These are phyloP conservation scores for Hirtodrosophila alboralis DNA, from an alignment of 2,888 invertebrate genomes.

Conservation along the genomic window DNA sequence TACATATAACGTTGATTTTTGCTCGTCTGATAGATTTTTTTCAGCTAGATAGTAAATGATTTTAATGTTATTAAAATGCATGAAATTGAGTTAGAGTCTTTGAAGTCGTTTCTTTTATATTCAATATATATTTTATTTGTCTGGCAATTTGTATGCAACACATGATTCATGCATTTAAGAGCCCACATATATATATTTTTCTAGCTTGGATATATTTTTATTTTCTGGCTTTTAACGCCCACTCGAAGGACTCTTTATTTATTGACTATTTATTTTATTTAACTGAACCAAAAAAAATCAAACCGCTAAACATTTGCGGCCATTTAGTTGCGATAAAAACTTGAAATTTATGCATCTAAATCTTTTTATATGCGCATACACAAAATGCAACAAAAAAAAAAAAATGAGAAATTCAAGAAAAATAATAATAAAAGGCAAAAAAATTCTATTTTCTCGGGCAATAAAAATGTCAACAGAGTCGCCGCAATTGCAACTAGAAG, in stretches of 20 bases:
- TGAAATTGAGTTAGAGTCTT: too few species aligned
- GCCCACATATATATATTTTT: slow-evolving; percentile 29
- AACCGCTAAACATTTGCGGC: slow-evolving; percentile 63
- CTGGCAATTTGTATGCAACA: neutral
- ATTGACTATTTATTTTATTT: slow-evolving; percentile 75
- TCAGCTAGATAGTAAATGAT: neutral
- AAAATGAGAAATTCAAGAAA: slow-evolving; percentile 1
- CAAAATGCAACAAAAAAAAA: slow-evolving; percentile 4
- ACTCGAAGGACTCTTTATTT: slow-evolving; percentile 52
- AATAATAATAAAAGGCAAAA: slow-evolving; percentile 40
- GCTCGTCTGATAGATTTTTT: slow-evolving; percentile 18
- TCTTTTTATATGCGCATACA: slow-evolving; percentile 11
- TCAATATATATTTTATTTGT: slow-evolving; percentile 1
- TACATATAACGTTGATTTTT: slow-evolving; percentile 49
- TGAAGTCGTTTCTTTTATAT: too few species aligned
- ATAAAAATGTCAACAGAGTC: slow-evolving; percentile 75
- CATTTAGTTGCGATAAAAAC: slow-evolving; percentile 74
- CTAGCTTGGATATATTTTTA: slow-evolving; percentile 2
- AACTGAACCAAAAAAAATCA: slow-evolving; percentile 50
- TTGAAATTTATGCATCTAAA: slow-evolving; percentile 44
- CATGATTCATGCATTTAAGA: slow-evolving; percentile 40
- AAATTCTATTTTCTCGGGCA: slow-evolving; percentile 77
- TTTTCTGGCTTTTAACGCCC: slow-evolving; percentile 34
- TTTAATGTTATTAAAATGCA: slow-evolving; percentile 1
- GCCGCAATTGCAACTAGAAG: slow-evolving; percentile 56